Evolutionary conservation across 2,888 invertebrate genomes (phyloP).

Genomic region (Leptopilina syphax): DNA sequence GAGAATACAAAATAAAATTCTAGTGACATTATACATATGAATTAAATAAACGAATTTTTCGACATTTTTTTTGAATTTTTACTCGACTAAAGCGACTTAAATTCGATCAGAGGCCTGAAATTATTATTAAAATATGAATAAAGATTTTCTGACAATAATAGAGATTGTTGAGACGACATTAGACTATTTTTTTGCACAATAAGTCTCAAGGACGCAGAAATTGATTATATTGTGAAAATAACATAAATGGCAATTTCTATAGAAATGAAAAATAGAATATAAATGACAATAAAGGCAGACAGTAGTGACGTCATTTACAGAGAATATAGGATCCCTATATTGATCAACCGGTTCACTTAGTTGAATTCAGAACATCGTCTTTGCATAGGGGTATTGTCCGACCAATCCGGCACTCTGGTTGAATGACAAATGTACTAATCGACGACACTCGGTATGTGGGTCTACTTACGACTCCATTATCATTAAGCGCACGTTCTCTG

Average conservation of each 20-base stretch:
- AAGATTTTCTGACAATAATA: too few relatives aligned
- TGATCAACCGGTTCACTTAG: constrained; percentile 62
- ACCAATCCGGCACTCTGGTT: constrained; percentile 51
- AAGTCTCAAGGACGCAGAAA: too few relatives aligned
- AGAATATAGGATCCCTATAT: constrained; percentile 63
- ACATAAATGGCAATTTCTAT: neutral
- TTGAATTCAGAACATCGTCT: constrained; percentile 59
- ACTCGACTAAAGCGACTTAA: too few relatives aligned
- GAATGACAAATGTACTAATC: constrained; percentile 70
- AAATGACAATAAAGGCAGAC: neutral
- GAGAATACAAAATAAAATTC: too few relatives aligned
- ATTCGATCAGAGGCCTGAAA: too few relatives aligned
- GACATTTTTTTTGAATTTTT: too few relatives aligned
- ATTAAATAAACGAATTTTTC: too few relatives aligned
- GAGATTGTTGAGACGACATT: too few relatives aligned
- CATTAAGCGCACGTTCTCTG: constrained; percentile 38
- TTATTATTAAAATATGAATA: too few relatives aligned
- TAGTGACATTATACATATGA: too few relatives aligned
- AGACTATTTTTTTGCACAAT: too few relatives aligned
- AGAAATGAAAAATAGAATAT: neutral
- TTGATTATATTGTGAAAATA: too few relatives aligned
- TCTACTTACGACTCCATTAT: constrained; percentile 38
- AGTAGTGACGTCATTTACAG: constrained; percentile 58
- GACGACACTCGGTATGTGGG: constrained; percentile 58
- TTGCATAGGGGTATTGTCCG: constrained; percentile 62